Evolutionary conservation across 1,140 invertebrate species (phyloP).

Genomic region (Atta texana): DNA sequence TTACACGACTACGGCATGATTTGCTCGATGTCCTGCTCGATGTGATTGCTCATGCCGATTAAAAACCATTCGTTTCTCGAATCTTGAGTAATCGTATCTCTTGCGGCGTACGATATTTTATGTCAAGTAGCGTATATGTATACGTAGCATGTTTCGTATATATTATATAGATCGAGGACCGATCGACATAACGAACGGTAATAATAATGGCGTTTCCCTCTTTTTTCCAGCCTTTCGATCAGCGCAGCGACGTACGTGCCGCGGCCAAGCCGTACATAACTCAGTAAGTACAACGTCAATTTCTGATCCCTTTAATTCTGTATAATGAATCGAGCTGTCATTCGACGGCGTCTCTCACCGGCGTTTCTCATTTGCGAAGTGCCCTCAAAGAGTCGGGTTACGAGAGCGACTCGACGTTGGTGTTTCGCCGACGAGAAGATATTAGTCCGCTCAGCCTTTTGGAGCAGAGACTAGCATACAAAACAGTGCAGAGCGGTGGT

Average conservation of each 20-base stretch:
- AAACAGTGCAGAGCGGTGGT: conserved; percentile 94
- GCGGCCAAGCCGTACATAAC: conserved; percentile 90
- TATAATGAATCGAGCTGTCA: neutral
- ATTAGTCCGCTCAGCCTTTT: conserved; percentile 91
- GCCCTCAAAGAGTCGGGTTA: conserved; percentile 95
- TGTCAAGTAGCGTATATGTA: conserved; percentile 8
- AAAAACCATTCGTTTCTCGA: conserved; percentile 1
- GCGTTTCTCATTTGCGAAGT: conserved; percentile 83
- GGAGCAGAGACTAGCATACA: conserved; percentile 93
- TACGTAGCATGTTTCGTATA: conserved; percentile 36
- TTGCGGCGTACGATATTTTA: neutral
- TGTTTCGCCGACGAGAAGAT: conserved; percentile 91
- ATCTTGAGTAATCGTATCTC: conserved; percentile 9
- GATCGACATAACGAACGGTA: neutral
- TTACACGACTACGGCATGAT: conserved; percentile 69
- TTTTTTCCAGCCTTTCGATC: conserved; percentile 85
- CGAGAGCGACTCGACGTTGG: conserved; percentile 95
- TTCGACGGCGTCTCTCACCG: neutral
- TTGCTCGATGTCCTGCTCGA: conserved; percentile 13
- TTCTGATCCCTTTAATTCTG: neutral
- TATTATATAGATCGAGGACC: neutral
- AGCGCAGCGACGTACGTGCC: conserved; percentile 80
- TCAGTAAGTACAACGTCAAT: conserved; percentile 87
- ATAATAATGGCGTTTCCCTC: conserved; percentile 37
- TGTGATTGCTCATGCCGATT: neutral